Base-by-base conservation (phyloP, 2,113 vertebrate genomes). In the Carassius gibelio region DNA sequence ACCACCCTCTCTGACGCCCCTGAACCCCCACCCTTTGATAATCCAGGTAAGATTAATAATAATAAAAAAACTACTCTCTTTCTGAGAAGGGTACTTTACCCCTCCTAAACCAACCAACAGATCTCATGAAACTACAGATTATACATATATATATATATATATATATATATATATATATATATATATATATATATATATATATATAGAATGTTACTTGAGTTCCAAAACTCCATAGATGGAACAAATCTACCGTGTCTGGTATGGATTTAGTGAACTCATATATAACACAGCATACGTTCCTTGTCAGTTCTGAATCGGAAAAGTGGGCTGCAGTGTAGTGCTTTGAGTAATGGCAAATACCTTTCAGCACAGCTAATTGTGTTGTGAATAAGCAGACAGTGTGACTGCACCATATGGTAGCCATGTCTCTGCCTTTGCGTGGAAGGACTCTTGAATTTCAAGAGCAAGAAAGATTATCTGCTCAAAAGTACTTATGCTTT, bases 1-100 rank as follows among this genome's bases (percentile, higher is more conserved):
- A 99, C 98, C 69, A 99, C 98, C 4, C 95, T 98, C 87, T 94
- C 93, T 57, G 97, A 99, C 72, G 93, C 89, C 74, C 96, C 98
- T 82, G 93, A 93, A 0, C 89, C 91, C 66, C 87, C 91, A 68
- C 81, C 91, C 74, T 55, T 85, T 86, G 2, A n/a, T 17, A 0
- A 17, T 61, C 4, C 91, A 93, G 94, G 94, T 95, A 93, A 89
- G 85, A 68, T 57, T 50, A 78, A 78, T 62, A 55, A 30, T 82
- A 62, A 30, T 30, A 34, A 17, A 45, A 23, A 23, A 3, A 23
- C 13, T 13, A 6, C 14, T 34, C 17, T 45, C 42, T 14, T 23
- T 74, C 69, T 83, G 50, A 57, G 55, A 13, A 48, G 17, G 15
- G 19, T 38, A 45, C 11, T 38, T 17, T 21, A 71, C 19, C 48